These are phyloP conservation scores for Spermophilus dauricus DNA, from an alignment of 2,113 vertebrate genomes.

Conservation along the genomic window DNA sequence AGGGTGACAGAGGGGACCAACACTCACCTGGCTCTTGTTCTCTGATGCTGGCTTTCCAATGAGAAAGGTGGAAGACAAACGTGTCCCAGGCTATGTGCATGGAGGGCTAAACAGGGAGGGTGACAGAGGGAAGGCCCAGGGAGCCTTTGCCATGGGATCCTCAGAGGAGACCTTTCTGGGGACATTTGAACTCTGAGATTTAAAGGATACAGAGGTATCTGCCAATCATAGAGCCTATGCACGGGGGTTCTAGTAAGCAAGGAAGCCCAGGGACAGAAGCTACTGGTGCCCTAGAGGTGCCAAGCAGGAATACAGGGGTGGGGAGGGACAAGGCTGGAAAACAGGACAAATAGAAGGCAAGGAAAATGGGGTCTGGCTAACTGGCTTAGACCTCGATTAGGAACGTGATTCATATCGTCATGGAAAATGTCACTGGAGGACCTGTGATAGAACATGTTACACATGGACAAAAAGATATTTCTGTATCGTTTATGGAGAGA, in stretches of 20 bases:
- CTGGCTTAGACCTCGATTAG: background rate
- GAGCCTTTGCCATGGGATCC: background rate
- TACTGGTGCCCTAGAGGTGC: rapidly evolving
- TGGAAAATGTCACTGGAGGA: background rate
- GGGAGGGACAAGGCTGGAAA: too few species aligned
- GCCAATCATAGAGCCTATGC: background rate
- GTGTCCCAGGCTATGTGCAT: too few species aligned
- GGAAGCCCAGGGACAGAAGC: too few species aligned
- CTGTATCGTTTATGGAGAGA: background rate
- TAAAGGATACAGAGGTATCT: background rate
- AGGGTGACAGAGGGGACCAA: background rate
- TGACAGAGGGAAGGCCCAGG: too few species aligned
- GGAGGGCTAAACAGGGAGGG: too few species aligned
- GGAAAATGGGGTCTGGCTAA: rapidly evolving
- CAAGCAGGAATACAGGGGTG: too few species aligned
- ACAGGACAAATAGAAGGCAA: background rate
- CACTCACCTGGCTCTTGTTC: background rate
- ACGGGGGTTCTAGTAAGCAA: too few species aligned
- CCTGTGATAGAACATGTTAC: rapidly evolving
- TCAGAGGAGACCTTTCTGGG: background rate
- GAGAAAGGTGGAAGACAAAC: background rate
- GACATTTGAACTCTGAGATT: background rate
- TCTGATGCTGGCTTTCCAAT: background rate
- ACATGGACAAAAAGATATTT: rapidly evolving
- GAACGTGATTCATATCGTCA: background rate